A percentile compares a stretch with the other conserved stretches of the same genome.
Conservation (phyloP, 2,888 invertebrate genomes). For the Hartigia nigra region DNA sequence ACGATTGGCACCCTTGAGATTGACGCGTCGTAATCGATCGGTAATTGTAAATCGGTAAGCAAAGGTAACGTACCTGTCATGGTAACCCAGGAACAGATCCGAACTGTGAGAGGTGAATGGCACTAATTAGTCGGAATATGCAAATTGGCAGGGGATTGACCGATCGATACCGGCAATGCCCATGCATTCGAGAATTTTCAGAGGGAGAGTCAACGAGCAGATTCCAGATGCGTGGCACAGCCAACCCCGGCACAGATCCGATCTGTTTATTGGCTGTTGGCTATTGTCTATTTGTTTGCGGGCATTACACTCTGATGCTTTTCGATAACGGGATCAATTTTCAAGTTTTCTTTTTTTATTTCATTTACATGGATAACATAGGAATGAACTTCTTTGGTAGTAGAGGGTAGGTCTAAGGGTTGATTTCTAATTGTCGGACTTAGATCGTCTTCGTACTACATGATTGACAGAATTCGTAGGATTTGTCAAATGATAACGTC, state of each 20-base stretch:
- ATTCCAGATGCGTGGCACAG: constrained; percentile 20
- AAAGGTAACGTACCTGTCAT: too few species aligned
- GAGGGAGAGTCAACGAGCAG: constrained; percentile 1
- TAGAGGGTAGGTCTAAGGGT: too few species aligned
- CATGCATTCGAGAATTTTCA: constrained; percentile 24
- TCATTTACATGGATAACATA: too few species aligned
- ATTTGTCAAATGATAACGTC: too few species aligned
- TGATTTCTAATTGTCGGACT: too few species aligned
- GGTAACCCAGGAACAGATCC: constrained; percentile 22
- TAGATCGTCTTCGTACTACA: too few species aligned
- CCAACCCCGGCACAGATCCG: constrained; percentile 26
- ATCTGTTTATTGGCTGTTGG: constrained; percentile 36
- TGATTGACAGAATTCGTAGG: too few species aligned
- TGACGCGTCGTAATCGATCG: too few species aligned
- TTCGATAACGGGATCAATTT: neutral
- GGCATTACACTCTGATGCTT: constrained; percentile 23
- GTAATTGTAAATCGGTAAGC: too few species aligned
- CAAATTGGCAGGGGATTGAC: constrained; percentile 46
- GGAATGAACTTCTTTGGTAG: neutral
- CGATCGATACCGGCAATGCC: constrained; percentile 40
- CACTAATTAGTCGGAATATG: constrained; percentile 59
- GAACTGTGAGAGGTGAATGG: constrained; percentile 44
- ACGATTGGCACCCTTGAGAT: too few species aligned
- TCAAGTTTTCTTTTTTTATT: too few species aligned
- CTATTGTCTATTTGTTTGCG: constrained; percentile 36